Evolutionary conservation across 2,113 vertebrate genomes (phyloP).

Genomic region (Paratilapia polleni): DNA sequence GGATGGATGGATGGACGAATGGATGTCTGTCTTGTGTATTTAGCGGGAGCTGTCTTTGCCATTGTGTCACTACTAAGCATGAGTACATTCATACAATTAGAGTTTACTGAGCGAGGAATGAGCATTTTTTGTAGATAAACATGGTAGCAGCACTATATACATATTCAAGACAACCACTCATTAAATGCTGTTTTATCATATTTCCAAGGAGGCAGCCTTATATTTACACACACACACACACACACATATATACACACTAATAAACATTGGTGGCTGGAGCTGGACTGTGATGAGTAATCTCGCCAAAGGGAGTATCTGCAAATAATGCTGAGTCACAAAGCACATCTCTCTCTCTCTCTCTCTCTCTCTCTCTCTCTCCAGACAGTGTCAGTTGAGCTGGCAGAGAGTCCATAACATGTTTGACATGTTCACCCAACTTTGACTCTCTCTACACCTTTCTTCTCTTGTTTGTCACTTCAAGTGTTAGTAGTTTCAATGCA

Average conservation of each 20-base stretch:
- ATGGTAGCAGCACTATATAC: not conserved
- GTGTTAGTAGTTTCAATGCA: not conserved
- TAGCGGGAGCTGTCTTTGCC: not conserved
- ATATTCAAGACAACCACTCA: not conserved
- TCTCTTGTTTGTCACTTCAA: not conserved
- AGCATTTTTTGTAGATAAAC: not conserved
- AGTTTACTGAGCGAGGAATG: not conserved
- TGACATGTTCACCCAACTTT: conserved; percentile 22
- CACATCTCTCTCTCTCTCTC: not conserved
- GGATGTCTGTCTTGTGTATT: not conserved
- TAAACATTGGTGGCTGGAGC: not conserved
- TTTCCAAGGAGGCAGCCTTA: not conserved
- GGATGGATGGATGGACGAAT: not conserved
- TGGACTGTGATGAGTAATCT: conserved; percentile 30
- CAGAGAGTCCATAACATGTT: not conserved
- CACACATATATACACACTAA: not conserved
- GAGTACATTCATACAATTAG: not conserved
- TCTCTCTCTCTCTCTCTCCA: not conserved
- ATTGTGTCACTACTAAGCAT: too few relatives aligned
- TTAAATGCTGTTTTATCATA: not conserved
- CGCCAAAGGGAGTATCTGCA: conserved; percentile 16
- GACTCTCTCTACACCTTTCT: not conserved
- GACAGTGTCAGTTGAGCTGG: not conserved
- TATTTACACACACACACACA: conserved; percentile 5
- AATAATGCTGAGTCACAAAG: conserved; percentile 53